Evolutionary conservation across 2,888 invertebrate genomes (phyloP).

Genomic region (Caenorhabditis angaria): DNA sequence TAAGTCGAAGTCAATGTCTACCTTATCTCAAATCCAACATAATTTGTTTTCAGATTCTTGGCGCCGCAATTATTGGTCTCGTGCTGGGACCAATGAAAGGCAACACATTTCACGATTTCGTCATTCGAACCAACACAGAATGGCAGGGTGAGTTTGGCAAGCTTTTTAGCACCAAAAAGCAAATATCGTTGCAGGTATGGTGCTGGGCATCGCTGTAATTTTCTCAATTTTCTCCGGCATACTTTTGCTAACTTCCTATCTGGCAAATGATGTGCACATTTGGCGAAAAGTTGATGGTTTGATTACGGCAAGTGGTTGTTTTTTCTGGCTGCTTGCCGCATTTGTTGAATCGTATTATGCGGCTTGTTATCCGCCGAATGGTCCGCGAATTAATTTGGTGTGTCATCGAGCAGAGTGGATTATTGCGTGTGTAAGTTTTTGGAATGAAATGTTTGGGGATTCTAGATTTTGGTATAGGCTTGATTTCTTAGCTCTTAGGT

Average conservation of each 20-base stretch:
- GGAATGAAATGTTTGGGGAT: too few relatives aligned
- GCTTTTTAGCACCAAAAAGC: too few relatives aligned
- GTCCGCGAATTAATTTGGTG: slow-evolving; percentile 59
- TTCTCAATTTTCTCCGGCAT: slow-evolving; percentile 55
- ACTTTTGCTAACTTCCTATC: slow-evolving; percentile 55
- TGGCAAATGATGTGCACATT: slow-evolving; percentile 47
- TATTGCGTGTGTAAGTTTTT: slow-evolving; percentile 54
- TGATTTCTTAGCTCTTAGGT: too few relatives aligned
- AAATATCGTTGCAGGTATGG: slow-evolving; percentile 38
- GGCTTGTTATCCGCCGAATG: slow-evolving; percentile 69
- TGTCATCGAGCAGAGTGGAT: slow-evolving; percentile 68
- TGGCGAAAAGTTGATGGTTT: slow-evolving; percentile 67
- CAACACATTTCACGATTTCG: slow-evolving; percentile 61
- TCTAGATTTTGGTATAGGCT: too few relatives aligned
- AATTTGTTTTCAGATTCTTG: slow-evolving; percentile 52
- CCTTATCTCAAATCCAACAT: too few relatives aligned
- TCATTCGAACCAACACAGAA: slow-evolving; percentile 54
- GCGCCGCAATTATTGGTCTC: slow-evolving; percentile 62
- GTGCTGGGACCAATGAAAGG: slow-evolving; percentile 64
- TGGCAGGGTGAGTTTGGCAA: slow-evolving; percentile 42
- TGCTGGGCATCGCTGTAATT: slow-evolving; percentile 51
- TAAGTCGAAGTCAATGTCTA: too few relatives aligned
- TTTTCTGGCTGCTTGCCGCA: slow-evolving; percentile 61
- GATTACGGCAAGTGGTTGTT: slow-evolving; percentile 49
- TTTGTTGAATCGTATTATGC: slow-evolving; percentile 69